These are phyloP conservation scores for Branchellion lobata DNA, from an alignment of 2,888 invertebrate species.

Conservation along the genomic window DNA sequence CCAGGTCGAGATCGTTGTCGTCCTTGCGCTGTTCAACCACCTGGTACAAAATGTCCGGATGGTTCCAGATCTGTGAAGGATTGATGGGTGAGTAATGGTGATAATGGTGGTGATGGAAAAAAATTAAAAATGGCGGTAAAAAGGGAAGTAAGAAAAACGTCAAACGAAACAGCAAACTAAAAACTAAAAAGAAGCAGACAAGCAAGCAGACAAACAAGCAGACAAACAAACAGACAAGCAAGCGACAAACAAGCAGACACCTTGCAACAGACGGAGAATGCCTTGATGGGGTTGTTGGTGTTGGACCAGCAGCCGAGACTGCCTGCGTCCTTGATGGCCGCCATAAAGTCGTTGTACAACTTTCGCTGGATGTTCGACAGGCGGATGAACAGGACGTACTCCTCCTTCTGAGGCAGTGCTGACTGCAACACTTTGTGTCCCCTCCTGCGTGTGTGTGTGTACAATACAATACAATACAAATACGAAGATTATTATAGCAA, in stretches of 20 bases:
- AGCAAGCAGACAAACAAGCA: too few species aligned
- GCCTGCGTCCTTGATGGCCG: constrained; percentile 62
- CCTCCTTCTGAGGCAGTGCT: constrained; percentile 89
- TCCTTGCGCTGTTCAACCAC: constrained; percentile 57
- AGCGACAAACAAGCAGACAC: constrained; percentile 62
- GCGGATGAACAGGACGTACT: constrained; percentile 84
- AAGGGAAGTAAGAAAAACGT: too few species aligned
- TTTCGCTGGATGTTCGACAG: constrained; percentile 87
- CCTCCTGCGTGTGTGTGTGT: constrained; percentile 66
- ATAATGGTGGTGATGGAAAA: too few species aligned
- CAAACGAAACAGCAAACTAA: too few species aligned
- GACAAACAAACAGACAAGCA: too few species aligned
- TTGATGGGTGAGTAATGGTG: too few species aligned
- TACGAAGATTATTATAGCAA: too few species aligned
- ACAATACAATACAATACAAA: too few species aligned
- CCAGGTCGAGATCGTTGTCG: constrained; percentile 61
- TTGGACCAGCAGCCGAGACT: constrained; percentile 62
- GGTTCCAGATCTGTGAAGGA: constrained; percentile 64
- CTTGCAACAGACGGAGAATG: constrained; percentile 97
- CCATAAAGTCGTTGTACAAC: constrained; percentile 89
- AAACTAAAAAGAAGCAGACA: too few species aligned
- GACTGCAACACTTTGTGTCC: constrained; percentile 88
- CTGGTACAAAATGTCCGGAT: constrained; percentile 63
- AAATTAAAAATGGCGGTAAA: too few species aligned
- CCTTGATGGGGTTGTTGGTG: constrained; percentile 84